phyloP scores from a whole-genome alignment of 2,888 invertebrate genomes.

The Dynastes hyllus region DNA sequence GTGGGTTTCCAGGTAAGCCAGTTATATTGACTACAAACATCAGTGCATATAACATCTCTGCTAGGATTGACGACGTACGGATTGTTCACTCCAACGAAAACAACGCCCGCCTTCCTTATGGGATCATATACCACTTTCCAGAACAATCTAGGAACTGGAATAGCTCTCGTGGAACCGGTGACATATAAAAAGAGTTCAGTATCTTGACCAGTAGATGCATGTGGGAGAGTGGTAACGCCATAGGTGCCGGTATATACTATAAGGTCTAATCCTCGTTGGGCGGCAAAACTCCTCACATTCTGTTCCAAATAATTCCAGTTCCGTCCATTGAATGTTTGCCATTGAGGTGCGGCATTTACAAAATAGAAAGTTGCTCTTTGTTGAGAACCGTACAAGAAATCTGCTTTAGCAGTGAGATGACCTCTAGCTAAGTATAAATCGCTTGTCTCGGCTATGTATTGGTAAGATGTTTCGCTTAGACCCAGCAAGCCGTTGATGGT shows the following conservation, averaged over 20 bases:
- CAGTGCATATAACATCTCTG: conserved; percentile 62
- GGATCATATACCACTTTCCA: conserved; percentile 77
- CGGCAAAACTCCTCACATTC: conserved; percentile 71
- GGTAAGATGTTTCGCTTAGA: conserved; percentile 60
- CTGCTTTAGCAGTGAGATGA: conserved; percentile 77
- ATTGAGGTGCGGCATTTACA: conserved; percentile 79
- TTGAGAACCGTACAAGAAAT: conserved; percentile 75
- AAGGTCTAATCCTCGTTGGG: conserved; percentile 64
- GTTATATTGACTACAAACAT: conserved; percentile 74
- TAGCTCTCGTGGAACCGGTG: conserved; percentile 64
- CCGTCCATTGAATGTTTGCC: conserved; percentile 77
- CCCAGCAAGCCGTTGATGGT: conserved; percentile 65
- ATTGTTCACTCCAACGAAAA: conserved; percentile 78
- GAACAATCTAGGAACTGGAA: conserved; percentile 75
- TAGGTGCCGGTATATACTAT: conserved; percentile 76
- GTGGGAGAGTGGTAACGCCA: conserved; percentile 74
- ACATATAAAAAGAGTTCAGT: conserved; percentile 64
- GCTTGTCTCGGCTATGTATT: conserved; percentile 70
- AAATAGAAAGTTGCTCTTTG: conserved; percentile 77
- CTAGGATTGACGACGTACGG: conserved; percentile 68
- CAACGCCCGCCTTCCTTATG: conserved; percentile 72
- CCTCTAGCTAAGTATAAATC: conserved; percentile 73
- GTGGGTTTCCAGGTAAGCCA: conserved; percentile 76
- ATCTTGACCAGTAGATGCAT: conserved; percentile 65
- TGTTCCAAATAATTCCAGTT: conserved; percentile 74